Evolutionary conservation across 2,113 vertebrate species (phyloP).

Genomic region (Phalacrocorax pelagicus): DNA sequence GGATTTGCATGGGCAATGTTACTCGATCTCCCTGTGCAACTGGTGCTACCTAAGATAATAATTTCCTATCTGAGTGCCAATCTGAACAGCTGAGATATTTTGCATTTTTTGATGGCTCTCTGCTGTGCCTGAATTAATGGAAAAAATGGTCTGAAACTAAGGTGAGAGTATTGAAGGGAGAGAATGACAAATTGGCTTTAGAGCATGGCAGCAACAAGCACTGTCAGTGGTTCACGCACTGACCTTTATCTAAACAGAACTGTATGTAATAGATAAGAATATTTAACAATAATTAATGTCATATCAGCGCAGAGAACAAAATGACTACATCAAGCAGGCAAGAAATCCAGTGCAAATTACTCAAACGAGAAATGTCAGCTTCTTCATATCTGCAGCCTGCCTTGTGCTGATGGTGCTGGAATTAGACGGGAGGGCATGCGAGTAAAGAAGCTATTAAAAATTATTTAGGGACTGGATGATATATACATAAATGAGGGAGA

Average conservation of each 20-base stretch:
- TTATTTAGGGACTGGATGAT: constrained; percentile 26
- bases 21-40: background rate
- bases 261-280: constrained; percentile 68
- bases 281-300: constrained; percentile 75
- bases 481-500: background rate
- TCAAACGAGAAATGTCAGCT: constrained; percentile 68
- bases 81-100: constrained; percentile 29
- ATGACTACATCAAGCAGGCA: constrained; percentile 12
- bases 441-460: constrained; percentile 12
- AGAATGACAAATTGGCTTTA: constrained; percentile 52
- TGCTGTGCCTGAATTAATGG: constrained; percentile 40
- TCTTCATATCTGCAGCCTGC: constrained; percentile 15
- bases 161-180: background rate
- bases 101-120: constrained; percentile 46
- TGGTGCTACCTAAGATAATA: background rate
- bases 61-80: background rate
- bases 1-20: background rate
- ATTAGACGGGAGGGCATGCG: background rate
- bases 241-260: constrained; percentile 71
- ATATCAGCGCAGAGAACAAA: constrained; percentile 36
- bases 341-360: constrained; percentile 63
- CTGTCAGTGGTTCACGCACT: constrained; percentile 21
- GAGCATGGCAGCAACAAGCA: background rate
- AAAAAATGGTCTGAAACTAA: background rate
- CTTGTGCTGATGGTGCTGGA: constrained; percentile 24